Evolutionary conservation across 2,888 invertebrate genomes (phyloP).

Genomic region (Ochropleura leucogaster): DNA sequence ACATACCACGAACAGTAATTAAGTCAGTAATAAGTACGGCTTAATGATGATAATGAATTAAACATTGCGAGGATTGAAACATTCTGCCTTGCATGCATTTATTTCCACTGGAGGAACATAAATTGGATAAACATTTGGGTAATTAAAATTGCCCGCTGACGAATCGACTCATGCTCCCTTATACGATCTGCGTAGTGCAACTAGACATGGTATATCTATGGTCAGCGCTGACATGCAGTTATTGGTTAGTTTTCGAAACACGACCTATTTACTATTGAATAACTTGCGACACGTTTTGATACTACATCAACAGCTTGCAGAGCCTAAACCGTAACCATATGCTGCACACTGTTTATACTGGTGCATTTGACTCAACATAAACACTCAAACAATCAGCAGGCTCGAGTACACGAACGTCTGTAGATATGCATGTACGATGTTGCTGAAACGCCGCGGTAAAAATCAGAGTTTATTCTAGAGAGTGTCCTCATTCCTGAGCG

Average conservation of each 20-base stretch:
- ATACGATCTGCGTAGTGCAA: conserved; percentile 24
- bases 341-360: conserved; percentile 49
- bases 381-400: conserved; percentile 56
- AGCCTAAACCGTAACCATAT: conserved; percentile 49
- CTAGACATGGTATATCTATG: conserved; percentile 36
- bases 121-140: conserved; percentile 34
- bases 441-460: conserved; percentile 77
- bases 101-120: conserved; percentile 12
- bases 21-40: conserved; percentile 35
- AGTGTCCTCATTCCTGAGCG: conserved; percentile 83
- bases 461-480: conserved; percentile 84
- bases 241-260: conserved; percentile 56
- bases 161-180: conserved; percentile 19
- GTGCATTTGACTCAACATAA: conserved; percentile 61
- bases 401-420: conserved; percentile 57
- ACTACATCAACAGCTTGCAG: conserved; percentile 37
- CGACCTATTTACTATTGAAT: conserved; percentile 47
- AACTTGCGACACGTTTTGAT: conserved; percentile 55
- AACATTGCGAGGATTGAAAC: conserved; percentile 35
- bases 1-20: conserved; percentile 45
- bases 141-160: conserved; percentile 16
- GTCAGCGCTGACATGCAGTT: conserved; percentile 23
- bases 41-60: conserved; percentile 58
- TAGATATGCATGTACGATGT: conserved; percentile 59
- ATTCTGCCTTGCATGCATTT: conserved; percentile 23